phyloP scores from a whole-genome alignment of 2,797 vertebrate species.

The Intellagama lesueurii region DNA sequence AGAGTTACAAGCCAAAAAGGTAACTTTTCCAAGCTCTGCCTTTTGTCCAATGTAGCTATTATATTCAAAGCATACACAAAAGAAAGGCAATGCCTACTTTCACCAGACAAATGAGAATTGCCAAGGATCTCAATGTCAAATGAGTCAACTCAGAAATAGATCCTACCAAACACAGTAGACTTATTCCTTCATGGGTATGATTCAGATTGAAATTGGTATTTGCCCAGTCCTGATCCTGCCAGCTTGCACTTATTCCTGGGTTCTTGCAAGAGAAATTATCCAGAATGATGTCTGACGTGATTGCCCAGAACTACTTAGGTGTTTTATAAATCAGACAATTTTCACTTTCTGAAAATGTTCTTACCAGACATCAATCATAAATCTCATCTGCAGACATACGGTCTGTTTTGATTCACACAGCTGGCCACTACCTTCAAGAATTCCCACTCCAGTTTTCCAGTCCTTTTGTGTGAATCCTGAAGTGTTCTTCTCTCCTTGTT shows the following conservation, averaged over 20 bases:
- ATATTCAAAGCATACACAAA: neutral
- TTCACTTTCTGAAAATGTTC: slow-evolving; percentile 40
- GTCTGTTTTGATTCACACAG: slow-evolving; percentile 50
- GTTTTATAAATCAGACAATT: slow-evolving; percentile 39
- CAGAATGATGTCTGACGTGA: neutral
- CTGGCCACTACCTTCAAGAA: slow-evolving; percentile 53
- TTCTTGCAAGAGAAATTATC: slow-evolving; percentile 8
- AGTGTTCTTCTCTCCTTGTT: slow-evolving; percentile 11
- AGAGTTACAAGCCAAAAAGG: neutral
- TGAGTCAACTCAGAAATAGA: neutral
- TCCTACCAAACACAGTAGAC: neutral
- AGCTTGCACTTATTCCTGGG: slow-evolving; percentile 32
- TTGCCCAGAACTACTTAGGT: slow-evolving; percentile 33
- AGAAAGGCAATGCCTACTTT: neutral
- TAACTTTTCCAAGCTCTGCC: neutral
- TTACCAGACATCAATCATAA: slow-evolving; percentile 58
- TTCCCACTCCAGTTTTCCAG: slow-evolving; percentile 63
- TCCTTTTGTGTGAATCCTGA: slow-evolving; percentile 58
- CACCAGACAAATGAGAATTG: neutral
- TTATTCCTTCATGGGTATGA: neutral
- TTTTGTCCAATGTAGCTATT: neutral
- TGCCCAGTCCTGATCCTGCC: neutral
- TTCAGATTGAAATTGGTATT: neutral
- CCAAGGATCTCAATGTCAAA: neutral
- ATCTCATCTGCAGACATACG: slow-evolving; percentile 51